Base-by-base conservation (phyloP, 2,888 invertebrate genomes). In the Agriopis marginaria region DNA sequence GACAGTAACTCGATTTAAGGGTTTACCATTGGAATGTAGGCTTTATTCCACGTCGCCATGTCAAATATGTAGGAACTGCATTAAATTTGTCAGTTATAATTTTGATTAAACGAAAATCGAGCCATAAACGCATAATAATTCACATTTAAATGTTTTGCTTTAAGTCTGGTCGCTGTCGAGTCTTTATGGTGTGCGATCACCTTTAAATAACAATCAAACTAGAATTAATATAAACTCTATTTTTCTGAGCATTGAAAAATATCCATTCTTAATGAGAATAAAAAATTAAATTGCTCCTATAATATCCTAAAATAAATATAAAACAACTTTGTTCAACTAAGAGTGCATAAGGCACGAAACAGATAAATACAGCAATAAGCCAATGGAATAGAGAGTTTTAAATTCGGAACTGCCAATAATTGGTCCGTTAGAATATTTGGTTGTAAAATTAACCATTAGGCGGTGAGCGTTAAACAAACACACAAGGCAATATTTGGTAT, bases 231-330 rank as follows among this genome's bases (percentile, higher is more conserved):
- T 23, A 10, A 14, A 51, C 10, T 11, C 17, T 11, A 23, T 23
- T 51, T 10, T 51, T 51, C n/a, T 7, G 39, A 54, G 54, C 39
- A 39, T 39, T 12, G 9, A 55, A 55, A 55, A 42, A 40, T 40
- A 8, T 32, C 32, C 11, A 17, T 10, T 14, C 44, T 12, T 6
- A 42, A 9, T 45, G 17, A 72, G 50, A 44, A 44, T 23, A 59
- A 60, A 49, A 60, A 60, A 40, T 60, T 14, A 32, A 32, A 14
- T 44, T 44, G 60, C 60, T 59, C 47, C 39, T 61, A 61, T 54
- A 32, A 61, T 54, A 72, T 40, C 62, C 66, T 75, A 70, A 44
- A 60, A 68, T 70, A 70, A 71, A 64, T 71, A 65, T 32, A 62
- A 58, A 64, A 63, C 40, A 53, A 50, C 47, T 68, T 74, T 74